These are phyloP conservation scores for Trachelus troglodyta DNA, from an alignment of 2,888 invertebrate genomes.

Conservation along the genomic window DNA sequence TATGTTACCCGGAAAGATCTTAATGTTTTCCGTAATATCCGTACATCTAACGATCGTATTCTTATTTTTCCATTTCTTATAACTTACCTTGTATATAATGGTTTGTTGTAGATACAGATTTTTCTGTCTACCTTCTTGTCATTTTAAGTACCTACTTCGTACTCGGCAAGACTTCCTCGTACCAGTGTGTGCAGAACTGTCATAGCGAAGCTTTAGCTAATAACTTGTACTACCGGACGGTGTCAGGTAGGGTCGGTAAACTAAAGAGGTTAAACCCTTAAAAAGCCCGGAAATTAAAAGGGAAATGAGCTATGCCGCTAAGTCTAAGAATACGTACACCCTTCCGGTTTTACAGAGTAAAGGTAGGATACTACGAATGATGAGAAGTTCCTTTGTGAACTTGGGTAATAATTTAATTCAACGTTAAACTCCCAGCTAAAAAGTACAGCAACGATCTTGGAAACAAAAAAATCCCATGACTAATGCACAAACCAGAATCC, in stretches of 20 bases:
- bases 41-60: background rate
- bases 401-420: background rate
- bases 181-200: background rate
- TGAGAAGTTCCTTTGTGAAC: background rate
- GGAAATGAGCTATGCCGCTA: constrained; percentile 39
- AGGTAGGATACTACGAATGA: background rate
- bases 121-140: background rate
- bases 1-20: background rate
- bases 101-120: background rate
- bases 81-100: background rate
- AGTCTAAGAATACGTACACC: background rate
- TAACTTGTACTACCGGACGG: background rate
- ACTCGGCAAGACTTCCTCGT: background rate
- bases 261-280: constrained; percentile 32
- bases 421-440: background rate
- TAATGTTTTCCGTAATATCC: background rate
- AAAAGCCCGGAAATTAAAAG: constrained; percentile 46
- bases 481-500: background rate
- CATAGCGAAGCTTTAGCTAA: background rate
- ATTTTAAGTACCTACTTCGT: background rate
- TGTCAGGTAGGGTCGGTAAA: background rate
- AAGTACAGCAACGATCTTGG: background rate
- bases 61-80: constrained; percentile 9
- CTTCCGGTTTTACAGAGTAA: background rate
- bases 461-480: background rate